A percentile compares a stretch with the other conserved stretches of the same genome.
Conservation (phyloP, 1,140 invertebrate genomes). For the Nylanderia fulva region DNA sequence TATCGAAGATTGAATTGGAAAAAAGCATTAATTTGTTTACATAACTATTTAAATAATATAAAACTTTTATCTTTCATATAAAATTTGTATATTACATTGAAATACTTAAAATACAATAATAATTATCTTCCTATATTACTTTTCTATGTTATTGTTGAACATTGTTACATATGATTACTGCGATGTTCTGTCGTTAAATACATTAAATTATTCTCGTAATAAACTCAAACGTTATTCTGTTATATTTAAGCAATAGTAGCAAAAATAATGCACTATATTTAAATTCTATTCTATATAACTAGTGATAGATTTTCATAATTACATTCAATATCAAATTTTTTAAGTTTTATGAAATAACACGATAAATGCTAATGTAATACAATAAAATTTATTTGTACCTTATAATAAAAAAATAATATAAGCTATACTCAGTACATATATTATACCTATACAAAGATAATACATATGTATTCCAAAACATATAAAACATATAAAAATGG, state of each 20-base stretch:
- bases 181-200: not conserved
- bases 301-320: not conserved
- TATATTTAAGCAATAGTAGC: conserved; percentile 10
- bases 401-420: not conserved
- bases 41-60: conserved; percentile 25
- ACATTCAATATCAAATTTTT: conserved; percentile 41
- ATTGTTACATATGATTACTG: too few species aligned
- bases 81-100: conserved; percentile 3
- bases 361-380: not conserved
- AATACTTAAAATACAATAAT: not conserved
- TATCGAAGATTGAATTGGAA: conserved; percentile 70
- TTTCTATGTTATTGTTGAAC: conserved; percentile 8
- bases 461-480: conserved; percentile 1
- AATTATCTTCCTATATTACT: conserved; percentile 16
- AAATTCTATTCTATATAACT: conserved; percentile 30
- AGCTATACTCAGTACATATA: too few species aligned
- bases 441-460: not conserved
- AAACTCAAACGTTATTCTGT: conserved; percentile 7
- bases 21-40: not conserved
- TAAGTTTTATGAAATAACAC: not conserved
- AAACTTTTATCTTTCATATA: not conserved
- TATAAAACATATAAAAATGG: conserved; percentile 38
- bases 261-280: conserved; percentile 51
- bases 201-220: conserved; percentile 8
- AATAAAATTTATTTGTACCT: not conserved